Conservation (phyloP, 2,113 vertebrate species). For the Australoheros scitulus region DNA sequence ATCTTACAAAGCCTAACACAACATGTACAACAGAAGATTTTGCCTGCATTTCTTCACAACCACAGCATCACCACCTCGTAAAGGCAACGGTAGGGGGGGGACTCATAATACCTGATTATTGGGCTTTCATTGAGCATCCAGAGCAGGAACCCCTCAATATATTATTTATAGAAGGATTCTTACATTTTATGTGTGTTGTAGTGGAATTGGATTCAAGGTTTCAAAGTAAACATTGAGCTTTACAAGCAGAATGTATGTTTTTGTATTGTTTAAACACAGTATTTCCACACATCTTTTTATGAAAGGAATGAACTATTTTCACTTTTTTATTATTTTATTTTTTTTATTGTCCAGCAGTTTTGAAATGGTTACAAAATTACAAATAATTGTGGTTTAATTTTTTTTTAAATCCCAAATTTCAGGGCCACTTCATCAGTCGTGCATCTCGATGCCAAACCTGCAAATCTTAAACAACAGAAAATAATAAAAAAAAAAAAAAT, state of each 20-base stretch:
- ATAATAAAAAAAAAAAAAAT: neutral
- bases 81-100: neutral
- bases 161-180: neutral
- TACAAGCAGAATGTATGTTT: neutral
- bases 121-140: neutral
- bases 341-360: too few species aligned
- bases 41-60: neutral
- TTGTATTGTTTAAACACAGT: neutral
- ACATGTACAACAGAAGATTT: neutral
- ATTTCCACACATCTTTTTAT: neutral
- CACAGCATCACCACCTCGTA: accelerated
- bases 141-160: neutral
- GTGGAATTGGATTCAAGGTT: neutral
- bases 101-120: neutral
- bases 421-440: neutral
- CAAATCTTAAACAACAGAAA: neutral
- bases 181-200: neutral
- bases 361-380: too few species aligned
- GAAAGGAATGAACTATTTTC: neutral
- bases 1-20: neutral
- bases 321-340: neutral
- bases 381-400: neutral
- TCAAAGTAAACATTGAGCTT: neutral
- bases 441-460: neutral
- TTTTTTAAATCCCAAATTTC: neutral